A percentile compares a stretch with the other conserved stretches of the same genome.
Evolutionary conservation across 2,113 vertebrate genomes (phyloP).

Genomic region (Oenanthe melanoleuca): DNA sequence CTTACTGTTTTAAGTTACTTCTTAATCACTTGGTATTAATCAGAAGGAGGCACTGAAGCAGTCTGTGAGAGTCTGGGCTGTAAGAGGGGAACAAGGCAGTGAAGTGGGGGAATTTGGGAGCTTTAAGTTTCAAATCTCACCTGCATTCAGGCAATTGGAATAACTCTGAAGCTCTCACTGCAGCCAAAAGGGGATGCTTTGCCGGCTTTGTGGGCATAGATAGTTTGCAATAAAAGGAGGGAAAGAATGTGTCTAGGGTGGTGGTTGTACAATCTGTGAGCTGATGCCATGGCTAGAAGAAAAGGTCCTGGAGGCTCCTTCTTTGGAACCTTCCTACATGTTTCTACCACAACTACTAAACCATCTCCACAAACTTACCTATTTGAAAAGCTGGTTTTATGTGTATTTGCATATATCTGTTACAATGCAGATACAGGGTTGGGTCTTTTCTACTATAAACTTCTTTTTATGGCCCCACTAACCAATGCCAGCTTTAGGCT

Average conservation of each 20-base stretch:
- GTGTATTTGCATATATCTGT: background rate
- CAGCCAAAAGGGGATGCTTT: background rate
- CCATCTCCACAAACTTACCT: background rate
- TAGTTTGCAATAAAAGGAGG: background rate
- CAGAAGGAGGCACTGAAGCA: background rate
- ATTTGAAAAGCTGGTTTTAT: background rate
- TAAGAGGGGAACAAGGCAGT: background rate
- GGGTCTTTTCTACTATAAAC: rapidly evolving
- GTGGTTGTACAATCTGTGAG: background rate
- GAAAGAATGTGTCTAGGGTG: background rate
- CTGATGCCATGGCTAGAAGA: background rate
- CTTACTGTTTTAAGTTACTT: background rate
- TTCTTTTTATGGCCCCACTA: background rate
- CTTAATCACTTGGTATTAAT: background rate
- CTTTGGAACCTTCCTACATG: background rate
- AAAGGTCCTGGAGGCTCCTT: background rate
- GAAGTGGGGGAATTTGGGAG: background rate
- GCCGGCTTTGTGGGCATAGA: background rate
- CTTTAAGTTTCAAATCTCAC: background rate
- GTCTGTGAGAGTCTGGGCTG: background rate
- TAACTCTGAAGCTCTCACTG: background rate
- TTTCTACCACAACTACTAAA: background rate
- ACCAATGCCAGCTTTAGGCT: background rate
- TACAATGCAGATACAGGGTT: background rate
- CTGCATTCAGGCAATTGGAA: background rate